Percentiles rank a stretch among this genome's conserved stretches.
Evolutionary conservation across 2,113 vertebrate genomes (phyloP).

Genomic region (Cololabis saira): DNA sequence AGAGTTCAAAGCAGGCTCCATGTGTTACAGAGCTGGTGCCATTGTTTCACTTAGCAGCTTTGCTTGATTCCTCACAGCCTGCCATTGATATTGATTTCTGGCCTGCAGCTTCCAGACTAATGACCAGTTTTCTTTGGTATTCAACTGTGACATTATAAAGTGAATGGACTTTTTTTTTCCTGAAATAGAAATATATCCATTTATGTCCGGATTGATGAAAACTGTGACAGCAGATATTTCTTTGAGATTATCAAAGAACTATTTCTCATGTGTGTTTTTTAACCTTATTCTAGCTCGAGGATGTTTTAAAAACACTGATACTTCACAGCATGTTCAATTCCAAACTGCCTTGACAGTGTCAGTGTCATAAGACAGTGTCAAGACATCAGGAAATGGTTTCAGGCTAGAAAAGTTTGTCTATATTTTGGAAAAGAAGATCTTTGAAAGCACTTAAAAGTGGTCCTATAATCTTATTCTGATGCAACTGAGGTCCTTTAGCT

Average conservation of each 20-base stretch:
- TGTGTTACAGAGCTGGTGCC: constrained; percentile 23
- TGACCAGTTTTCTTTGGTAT: constrained; percentile 53
- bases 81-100: constrained; percentile 62
- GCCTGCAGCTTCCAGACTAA: constrained; percentile 39
- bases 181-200: constrained; percentile 36
- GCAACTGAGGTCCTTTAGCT: background rate
- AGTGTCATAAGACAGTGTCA: constrained; percentile 1
- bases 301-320: constrained; percentile 35
- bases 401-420: background rate
- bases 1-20: constrained; percentile 17
- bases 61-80: constrained; percentile 58
- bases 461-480: background rate
- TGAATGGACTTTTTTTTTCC: constrained; percentile 19
- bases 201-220: constrained; percentile 25
- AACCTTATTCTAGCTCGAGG: constrained; percentile 21
- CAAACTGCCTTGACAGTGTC: constrained; percentile 27
- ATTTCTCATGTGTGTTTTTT: background rate
- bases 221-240: constrained; percentile 19
- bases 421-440: background rate
- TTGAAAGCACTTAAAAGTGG: background rate
- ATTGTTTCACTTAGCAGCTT: constrained; percentile 50
- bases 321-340: constrained; percentile 21
- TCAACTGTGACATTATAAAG: constrained; percentile 53
- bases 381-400: constrained; percentile 15
- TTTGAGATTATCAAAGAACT: constrained; percentile 38